Base-by-base conservation (phyloP, 2,113 vertebrate species). In the Triplophysa tibetana region DNA sequence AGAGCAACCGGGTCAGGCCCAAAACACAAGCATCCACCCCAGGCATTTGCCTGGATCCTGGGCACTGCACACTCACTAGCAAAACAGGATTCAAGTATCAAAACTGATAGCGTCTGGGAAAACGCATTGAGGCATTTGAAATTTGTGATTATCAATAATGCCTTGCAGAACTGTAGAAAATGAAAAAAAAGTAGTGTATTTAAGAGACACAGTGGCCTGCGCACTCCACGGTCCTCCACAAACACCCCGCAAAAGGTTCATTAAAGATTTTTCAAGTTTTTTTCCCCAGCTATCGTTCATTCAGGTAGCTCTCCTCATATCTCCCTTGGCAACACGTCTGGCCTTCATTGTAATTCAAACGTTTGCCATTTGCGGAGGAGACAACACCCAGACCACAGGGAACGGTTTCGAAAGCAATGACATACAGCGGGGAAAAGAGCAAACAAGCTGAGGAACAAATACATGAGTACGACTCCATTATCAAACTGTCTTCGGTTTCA, bases 401-500 rank as follows among this genome's bases (percentile, higher is more conserved):
- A 69, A 73, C 7, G 21, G 23, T 56, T 50, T n/a, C 13, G 2
- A 74, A 13, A 50, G 33, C 17, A 38, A 75, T 52, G 73, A 79
- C 33, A 62, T 73, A 24, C 41, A 60, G 54, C 29, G 45, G 75
- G 56, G 50, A 75, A 54, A 50, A 70, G 48, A 58, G 45, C 70
- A 56, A 77, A 67, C 73, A 75, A 73, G 64, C 54, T 6, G 19
- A 21, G 54, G n/a, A 58, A 21, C 83, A 79, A 76, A 78, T 81
- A 85, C 63, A 48, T 9, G 41, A 75, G 78, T 73, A 82, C 75
- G 24, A 84, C 87, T 89, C 81, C 86, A 89, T 90, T 90, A 91
- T 88, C 88, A 84, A 90, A 86, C 85, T 80, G 85, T 88, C 85
- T 67, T 65, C 60, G 86, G 81, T 66, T 75, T 86, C 77, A 87